phyloP scores from a whole-genome alignment of 2,113 vertebrate genomes.

The Leptobrachium leishanense region DNA sequence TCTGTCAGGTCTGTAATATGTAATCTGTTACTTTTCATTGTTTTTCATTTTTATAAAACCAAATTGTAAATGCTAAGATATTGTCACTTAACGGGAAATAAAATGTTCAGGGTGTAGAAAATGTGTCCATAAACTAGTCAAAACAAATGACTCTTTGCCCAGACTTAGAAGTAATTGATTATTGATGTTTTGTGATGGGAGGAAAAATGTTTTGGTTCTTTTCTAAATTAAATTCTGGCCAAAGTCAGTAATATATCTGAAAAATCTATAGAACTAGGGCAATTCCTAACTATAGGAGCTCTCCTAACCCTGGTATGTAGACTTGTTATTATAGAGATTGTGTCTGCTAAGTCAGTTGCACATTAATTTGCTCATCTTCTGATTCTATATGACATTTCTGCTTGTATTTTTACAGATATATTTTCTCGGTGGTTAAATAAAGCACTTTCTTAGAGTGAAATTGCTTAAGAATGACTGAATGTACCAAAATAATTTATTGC shows the following conservation, averaged over 20 bases:
- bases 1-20: too few relatives aligned
- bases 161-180: too few relatives aligned
- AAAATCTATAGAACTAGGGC: constrained; percentile 24
- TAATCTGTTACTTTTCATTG: too few relatives aligned
- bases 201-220: too few relatives aligned
- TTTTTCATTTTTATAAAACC: too few relatives aligned
- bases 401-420: constrained; percentile 2
- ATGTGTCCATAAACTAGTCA: too few relatives aligned
- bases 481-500: background rate
- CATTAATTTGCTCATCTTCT: constrained; percentile 32
- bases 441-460: background rate
- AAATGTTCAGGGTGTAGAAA: too few relatives aligned
- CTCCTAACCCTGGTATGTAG: constrained; percentile 35
- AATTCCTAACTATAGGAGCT: constrained; percentile 27
- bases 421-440: background rate
- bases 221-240: background rate
- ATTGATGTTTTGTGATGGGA: too few relatives aligned
- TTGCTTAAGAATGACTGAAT: background rate
- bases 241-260: background rate
- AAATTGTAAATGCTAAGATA: too few relatives aligned
- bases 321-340: constrained; percentile 40
- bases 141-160: too few relatives aligned
- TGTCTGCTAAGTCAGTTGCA: constrained; percentile 41
- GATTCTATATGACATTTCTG: constrained; percentile 16
- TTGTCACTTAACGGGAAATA: too few relatives aligned